A percentile compares a stretch with the other conserved stretches of the same genome.
Conservation (phyloP, 2,888 invertebrate species). For the Mythimna loreyi region DNA sequence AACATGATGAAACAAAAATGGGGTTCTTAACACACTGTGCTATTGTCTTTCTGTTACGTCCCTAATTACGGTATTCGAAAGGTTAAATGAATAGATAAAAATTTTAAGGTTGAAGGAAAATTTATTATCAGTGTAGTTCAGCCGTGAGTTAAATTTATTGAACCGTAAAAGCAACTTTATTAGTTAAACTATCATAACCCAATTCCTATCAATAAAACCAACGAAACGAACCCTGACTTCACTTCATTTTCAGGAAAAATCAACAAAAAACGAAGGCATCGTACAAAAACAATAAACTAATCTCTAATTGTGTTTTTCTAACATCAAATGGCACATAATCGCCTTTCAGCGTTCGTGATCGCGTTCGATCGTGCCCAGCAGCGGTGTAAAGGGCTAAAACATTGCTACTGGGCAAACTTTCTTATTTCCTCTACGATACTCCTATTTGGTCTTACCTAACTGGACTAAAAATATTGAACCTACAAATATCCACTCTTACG, state of each 20-base stretch:
- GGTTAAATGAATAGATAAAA: too few species aligned
- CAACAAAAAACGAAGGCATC: slow-evolving; percentile 15
- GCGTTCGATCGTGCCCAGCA: slow-evolving; percentile 45
- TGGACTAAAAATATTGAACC: too few species aligned
- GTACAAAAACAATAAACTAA: slow-evolving; percentile 24
- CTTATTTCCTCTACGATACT: not conserved
- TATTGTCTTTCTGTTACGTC: too few species aligned
- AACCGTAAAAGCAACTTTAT: not conserved
- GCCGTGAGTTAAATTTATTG: not conserved
- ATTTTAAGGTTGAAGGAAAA: too few species aligned
- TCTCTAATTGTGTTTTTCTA: slow-evolving; percentile 45
- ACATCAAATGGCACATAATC: slow-evolving; percentile 43
- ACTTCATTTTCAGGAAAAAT: slow-evolving; percentile 21
- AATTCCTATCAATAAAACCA: not conserved
- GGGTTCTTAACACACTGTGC: too few species aligned
- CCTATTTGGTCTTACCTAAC: not conserved
- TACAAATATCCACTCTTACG: too few species aligned
- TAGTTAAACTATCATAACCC: not conserved
- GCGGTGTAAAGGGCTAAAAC: slow-evolving; percentile 26
- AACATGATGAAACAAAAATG: too few species aligned
- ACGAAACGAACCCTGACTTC: slow-evolving; percentile 12
- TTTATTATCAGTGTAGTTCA: too few species aligned
- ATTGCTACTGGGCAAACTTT: slow-evolving; percentile 30
- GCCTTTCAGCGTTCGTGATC: slow-evolving; percentile 20
- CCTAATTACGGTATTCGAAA: too few species aligned